Conservation (phyloP, 1,140 invertebrate species). For the Drosophila persimilis region DNA sequence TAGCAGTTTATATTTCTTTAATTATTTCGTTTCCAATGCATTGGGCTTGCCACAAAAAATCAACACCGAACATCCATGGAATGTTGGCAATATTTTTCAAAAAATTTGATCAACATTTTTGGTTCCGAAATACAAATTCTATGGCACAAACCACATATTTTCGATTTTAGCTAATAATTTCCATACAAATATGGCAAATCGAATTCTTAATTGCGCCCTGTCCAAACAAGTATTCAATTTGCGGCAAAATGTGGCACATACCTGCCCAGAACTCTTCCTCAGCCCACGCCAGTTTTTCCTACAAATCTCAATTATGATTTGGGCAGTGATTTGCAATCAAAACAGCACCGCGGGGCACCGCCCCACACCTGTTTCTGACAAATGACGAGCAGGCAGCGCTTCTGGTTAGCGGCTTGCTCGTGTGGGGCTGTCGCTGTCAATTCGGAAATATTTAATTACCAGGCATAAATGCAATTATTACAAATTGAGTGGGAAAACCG, state of each 20-base stretch:
- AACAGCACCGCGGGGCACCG: not conserved
- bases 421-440: conserved; percentile 7
- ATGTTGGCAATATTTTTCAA: conserved; percentile 2
- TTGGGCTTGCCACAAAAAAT: conserved; percentile 32
- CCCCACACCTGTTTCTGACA: not conserved
- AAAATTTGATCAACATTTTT: conserved; percentile 26
- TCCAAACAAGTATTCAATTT: conserved; percentile 56
- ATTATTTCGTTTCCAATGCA: conserved; percentile 21
- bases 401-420: conserved; percentile 15
- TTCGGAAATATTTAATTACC: conserved; percentile 44
- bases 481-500: conserved; percentile 57
- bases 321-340: conserved; percentile 20
- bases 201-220: conserved; percentile 54
- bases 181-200: conserved; percentile 51
- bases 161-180: conserved; percentile 26
- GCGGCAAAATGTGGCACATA: conserved; percentile 22
- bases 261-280: not conserved
- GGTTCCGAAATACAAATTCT: not conserved
- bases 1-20: conserved; percentile 6
- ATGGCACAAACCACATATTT: not conserved
- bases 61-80: not conserved
- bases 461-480: conserved; percentile 38
- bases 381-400: conserved; percentile 6
- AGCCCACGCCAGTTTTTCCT: not conserved
- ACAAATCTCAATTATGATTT: conserved; percentile 40